phyloP scores from a whole-genome alignment of 2,113 vertebrate species.

The Prunella himalayana region DNA sequence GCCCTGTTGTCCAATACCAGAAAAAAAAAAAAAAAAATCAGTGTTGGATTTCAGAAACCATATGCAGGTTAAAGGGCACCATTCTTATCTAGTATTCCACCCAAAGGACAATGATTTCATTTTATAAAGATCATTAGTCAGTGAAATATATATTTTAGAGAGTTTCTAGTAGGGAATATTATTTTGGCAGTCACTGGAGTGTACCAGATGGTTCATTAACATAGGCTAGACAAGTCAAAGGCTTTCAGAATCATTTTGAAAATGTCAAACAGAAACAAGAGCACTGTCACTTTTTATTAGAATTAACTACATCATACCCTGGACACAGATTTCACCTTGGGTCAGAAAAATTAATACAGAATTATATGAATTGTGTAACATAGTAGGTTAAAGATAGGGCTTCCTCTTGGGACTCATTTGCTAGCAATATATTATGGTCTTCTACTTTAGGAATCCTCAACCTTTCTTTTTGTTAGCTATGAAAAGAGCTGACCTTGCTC shows the following conservation, averaged over 20 bases:
- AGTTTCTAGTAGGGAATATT: constrained; percentile 65
- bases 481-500: constrained; percentile 78
- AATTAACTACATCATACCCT: constrained; percentile 81
- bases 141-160: constrained; percentile 83
- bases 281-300: constrained; percentile 87
- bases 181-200: constrained; percentile 77
- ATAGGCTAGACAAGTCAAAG: constrained; percentile 77
- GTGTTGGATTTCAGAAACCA: constrained; percentile 27
- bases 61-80: constrained; percentile 81
- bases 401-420: constrained; percentile 85
- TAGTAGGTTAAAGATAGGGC: constrained; percentile 79
- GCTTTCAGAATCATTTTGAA: constrained; percentile 82
- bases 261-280: constrained; percentile 86
- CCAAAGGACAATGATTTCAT: constrained; percentile 82
- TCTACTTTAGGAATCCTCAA: constrained; percentile 71
- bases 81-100: constrained; percentile 65
- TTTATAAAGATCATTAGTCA: constrained; percentile 89
- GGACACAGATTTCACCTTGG: constrained; percentile 86
- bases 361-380: constrained; percentile 81
- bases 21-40: background rate
- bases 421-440: constrained; percentile 77
- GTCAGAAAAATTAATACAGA: constrained; percentile 97
- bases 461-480: constrained; percentile 69
- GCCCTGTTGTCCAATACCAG: background rate
- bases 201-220: constrained; percentile 91